Evolutionary conservation across 2,113 vertebrate genomes (phyloP), one percentile per base, ranked within the genome.

Genomic region (Pitta sordida): DNA sequence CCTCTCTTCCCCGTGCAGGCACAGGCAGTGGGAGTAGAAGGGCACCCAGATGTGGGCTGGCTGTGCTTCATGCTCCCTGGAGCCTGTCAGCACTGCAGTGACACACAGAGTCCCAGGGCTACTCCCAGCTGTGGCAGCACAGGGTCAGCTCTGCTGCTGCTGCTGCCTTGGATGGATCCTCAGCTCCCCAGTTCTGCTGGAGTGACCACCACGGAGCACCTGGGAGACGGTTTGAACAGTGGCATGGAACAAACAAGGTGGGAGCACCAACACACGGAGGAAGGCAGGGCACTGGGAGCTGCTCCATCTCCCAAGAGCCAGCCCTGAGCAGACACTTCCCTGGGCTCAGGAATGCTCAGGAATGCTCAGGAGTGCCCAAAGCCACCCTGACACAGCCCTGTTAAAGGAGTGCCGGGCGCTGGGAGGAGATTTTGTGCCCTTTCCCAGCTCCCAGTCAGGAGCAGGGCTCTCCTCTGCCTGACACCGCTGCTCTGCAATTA

Each of bases 401-500:
- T 65, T 60, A n/a, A n/a, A n/a, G n/a, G n/a, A 24, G 52, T 29
- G 58, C 88, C 2, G 58, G 77, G 77, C 90, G 70, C 68, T 36
- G 41, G 34, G 48, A 62, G 63, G 34, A 32, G 2, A 4, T 23
- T 8, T 9, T 3, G 63, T 83, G 78, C 81, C 78, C 58, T 55
- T 11, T 6, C 3, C 76, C 58, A 13, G 64, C 20, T 53, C 53
- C 29, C 83, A 85, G 65, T 44, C 70, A 80, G 3, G 9, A 76
- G 90, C 55, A 12, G 75, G 53, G 64, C 68, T 76, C 83, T 88
- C 91, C 39, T 27, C 87, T 90, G 93, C 91, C 93, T 83, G 81
- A 34, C 83, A 60, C 86, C 6, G 71, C 88, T 93, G 87, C 56
- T 95, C 86, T 93, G 93, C 96, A 97, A 97, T 97, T 96, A 97